Evolutionary conservation across 2,113 vertebrate species (phyloP), one percentile per base, ranked within the genome.

Genomic region (Chlamydotis undulata): DNA sequence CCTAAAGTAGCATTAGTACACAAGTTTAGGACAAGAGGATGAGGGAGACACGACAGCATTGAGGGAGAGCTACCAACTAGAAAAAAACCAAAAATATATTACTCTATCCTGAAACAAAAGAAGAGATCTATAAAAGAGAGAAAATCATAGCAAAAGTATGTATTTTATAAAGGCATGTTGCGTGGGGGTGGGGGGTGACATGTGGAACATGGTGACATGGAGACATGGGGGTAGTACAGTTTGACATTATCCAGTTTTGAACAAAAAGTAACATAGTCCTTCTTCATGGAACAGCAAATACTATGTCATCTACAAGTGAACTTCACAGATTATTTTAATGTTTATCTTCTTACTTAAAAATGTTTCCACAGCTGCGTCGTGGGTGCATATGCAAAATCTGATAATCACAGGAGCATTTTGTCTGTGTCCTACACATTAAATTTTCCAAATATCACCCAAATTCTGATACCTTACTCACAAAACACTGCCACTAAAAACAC

Each of bases 311-410:
- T 15, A 57, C 41, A 71, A 84, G 61, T 0, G 1, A 92, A 87
- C n/a, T 87, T 90, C 49, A 92, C 49, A 84, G 64, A 90, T 93
- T 79, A 91, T 89, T 86, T 94, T 63, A 75, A 91, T 94, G 84
- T 89, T 95, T 96, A 94, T 87, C 56, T 87, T 76, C 73, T 77
- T 79, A 79, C 92, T 76, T 76, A 53, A 89, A 96, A 96, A 89
- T 41, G 37, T 75, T 94, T 88, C 89, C 78, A 93, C 71, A 90
- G 88, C 86, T 92, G 85, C 0, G 18, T 80, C 5, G 78, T 94
- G 87, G 94, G 94, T 70, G 83, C 88, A 64, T 78, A 88, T 83
- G 68, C 68, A 96, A 95, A 93, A 90, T 81, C 8, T 60, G 57
- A 93, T 86, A 64, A 4, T 87, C 84, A 88, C 67, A 87, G 41